phyloP scores from a whole-genome alignment of 2,888 invertebrate genomes.

The Uloborus plumipes region DNA sequence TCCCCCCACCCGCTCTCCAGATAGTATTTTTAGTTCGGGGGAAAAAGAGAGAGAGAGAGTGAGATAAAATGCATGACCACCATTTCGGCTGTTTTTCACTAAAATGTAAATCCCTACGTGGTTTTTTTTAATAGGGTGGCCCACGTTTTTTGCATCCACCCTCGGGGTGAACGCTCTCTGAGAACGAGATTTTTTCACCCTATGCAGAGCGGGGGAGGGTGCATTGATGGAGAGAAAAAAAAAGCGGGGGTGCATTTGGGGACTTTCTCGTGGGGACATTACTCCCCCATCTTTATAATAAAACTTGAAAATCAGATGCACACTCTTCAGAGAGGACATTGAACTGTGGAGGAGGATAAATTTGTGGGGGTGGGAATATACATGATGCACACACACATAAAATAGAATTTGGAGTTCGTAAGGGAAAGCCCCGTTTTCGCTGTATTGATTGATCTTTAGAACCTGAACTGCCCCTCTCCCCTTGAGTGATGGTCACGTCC shows the following conservation, averaged over 20 bases:
- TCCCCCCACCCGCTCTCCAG: too few relatives aligned
- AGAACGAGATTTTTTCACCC: conserved; percentile 20
- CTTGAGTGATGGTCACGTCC: conserved; percentile 18
- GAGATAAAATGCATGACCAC: too few relatives aligned
- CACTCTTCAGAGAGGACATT: conserved; percentile 33
- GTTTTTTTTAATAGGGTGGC: too few relatives aligned
- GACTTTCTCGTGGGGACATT: conserved; percentile 27
- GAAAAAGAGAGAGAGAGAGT: too few relatives aligned
- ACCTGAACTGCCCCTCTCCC: background rate
- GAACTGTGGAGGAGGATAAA: conserved; percentile 47
- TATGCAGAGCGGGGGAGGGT: conserved; percentile 46
- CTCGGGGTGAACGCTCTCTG: conserved; percentile 46
- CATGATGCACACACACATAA: conserved; percentile 6
- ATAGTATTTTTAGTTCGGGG: too few relatives aligned
- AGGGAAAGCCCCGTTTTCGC: background rate
- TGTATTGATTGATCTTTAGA: conserved; percentile 26
- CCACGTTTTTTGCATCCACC: conserved; percentile 2
- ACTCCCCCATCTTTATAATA: conserved; percentile 25
- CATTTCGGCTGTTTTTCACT: too few relatives aligned
- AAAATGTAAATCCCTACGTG: too few relatives aligned
- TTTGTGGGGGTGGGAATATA: background rate
- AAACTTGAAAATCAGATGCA: conserved; percentile 41
- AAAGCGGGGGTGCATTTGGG: conserved; percentile 40
- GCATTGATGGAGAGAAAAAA: conserved; percentile 13
- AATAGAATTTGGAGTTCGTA: conserved; percentile 10